Conservation (phyloP, 2,888 invertebrate genomes). For the Merodon equestris region DNA sequence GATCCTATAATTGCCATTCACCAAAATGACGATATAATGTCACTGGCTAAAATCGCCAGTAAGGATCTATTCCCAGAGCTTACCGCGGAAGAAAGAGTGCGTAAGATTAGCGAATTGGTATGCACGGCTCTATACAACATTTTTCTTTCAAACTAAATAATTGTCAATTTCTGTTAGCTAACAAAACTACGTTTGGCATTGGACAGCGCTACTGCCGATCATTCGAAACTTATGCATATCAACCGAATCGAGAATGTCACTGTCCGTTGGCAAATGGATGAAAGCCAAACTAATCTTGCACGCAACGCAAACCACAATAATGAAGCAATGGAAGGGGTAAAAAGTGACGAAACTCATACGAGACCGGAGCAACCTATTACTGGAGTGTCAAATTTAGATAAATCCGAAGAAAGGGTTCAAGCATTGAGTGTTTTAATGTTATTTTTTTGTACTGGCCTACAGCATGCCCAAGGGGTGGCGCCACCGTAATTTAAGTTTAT, state of each 20-base stretch:
- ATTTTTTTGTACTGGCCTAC: constrained; percentile 96
- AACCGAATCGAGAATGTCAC: constrained; percentile 47
- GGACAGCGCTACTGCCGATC: constrained; percentile 84
- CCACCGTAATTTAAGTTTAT: constrained; percentile 71
- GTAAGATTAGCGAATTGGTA: constrained; percentile 93
- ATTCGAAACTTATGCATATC: constrained; percentile 77
- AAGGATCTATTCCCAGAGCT: constrained; percentile 88
- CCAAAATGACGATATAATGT: constrained; percentile 89
- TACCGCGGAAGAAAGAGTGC: constrained; percentile 84
- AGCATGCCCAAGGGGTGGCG: constrained; percentile 80
- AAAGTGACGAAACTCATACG: constrained; percentile 15
- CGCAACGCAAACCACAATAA: constrained; percentile 42
- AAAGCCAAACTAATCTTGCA: constrained; percentile 47
- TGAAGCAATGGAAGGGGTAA: constrained; percentile 42
- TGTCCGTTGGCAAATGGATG: constrained; percentile 7
- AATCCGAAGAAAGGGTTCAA: constrained; percentile 92
- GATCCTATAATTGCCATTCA: constrained; percentile 75
- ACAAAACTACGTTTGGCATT: constrained; percentile 87
- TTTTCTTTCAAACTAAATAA: background rate
- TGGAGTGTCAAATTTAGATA: constrained; percentile 79
- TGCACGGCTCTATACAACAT: constrained; percentile 71
- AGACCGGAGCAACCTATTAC: too few species aligned
- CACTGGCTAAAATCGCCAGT: constrained; percentile 92
- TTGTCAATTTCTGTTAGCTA: constrained; percentile 80
- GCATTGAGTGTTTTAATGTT: constrained; percentile 95